phyloP scores from a whole-genome alignment of 2,888 invertebrate species.

The Eupithecia exiguata region DNA sequence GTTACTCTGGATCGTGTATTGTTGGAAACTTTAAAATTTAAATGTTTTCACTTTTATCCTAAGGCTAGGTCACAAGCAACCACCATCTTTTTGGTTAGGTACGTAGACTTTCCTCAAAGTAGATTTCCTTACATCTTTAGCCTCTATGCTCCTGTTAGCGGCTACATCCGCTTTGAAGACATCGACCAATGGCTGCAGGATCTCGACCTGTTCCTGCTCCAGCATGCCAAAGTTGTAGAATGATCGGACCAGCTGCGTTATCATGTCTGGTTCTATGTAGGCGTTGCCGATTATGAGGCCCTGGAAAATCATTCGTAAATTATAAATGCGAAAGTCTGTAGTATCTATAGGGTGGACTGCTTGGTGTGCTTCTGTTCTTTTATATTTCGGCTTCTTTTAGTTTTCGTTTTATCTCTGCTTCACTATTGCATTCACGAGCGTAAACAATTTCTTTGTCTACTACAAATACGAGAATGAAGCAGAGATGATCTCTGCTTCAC shows the following conservation, averaged over 20 bases:
- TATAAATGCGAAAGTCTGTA: neutral
- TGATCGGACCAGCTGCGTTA: slow-evolving; percentile 57
- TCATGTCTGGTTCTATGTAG: slow-evolving; percentile 71
- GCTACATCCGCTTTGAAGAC: slow-evolving; percentile 62
- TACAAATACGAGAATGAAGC: too few species aligned
- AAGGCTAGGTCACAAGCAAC: too few species aligned
- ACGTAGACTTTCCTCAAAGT: neutral
- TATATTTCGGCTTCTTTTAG: too few species aligned
- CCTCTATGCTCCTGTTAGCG: slow-evolving; percentile 62
- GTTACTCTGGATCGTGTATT: neutral
- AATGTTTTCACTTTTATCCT: too few species aligned
- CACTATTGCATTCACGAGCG: too few species aligned
- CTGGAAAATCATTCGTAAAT: slow-evolving; percentile 47
- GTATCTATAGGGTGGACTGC: too few species aligned
- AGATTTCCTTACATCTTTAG: slow-evolving; percentile 60
- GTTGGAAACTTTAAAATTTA: neutral
- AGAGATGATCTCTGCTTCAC: too few species aligned
- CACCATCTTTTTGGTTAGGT: neutral
- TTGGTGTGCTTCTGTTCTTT: too few species aligned
- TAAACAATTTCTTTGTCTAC: too few species aligned
- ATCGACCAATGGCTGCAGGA: slow-evolving; percentile 61
- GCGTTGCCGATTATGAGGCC: slow-evolving; percentile 75
- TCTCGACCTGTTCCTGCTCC: slow-evolving; percentile 62
- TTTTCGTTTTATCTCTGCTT: too few species aligned
- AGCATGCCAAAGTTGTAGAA: slow-evolving; percentile 72